Evolutionary conservation across 2,797 vertebrate species (phyloP).

Genomic region (Lithobates pipiens): DNA sequence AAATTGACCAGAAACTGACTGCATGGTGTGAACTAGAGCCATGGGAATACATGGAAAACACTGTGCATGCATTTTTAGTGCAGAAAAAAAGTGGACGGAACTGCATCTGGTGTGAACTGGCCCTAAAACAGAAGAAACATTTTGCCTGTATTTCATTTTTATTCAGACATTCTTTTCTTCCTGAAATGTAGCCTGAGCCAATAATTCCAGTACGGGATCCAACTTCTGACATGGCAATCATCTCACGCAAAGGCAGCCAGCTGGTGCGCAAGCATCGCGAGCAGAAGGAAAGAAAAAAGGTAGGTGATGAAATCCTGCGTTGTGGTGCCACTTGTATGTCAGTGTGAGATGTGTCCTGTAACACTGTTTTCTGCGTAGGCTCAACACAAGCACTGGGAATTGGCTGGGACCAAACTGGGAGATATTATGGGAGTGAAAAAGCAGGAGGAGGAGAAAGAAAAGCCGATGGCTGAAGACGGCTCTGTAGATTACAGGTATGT

Average conservation of each 20-base stretch:
- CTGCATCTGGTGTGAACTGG: no score
- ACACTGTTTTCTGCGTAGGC: constrained; percentile 77
- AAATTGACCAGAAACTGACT: no score
- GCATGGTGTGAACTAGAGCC: no score
- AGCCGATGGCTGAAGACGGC: constrained; percentile 87
- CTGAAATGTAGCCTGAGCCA: constrained; percentile 86
- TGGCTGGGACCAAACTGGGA: constrained; percentile 96
- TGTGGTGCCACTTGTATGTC: neutral
- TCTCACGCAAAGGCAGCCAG: constrained; percentile 96
- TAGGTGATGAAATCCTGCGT: constrained; percentile 62
- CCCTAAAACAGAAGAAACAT: no score
- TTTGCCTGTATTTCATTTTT: no score
- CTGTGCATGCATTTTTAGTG: no score
- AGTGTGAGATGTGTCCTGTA: neutral
- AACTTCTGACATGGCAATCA: constrained; percentile 97
- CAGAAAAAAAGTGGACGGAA: no score
- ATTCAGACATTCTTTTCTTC: neutral
- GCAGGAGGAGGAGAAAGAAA: constrained; percentile 82
- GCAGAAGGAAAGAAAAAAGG: constrained; percentile 98
- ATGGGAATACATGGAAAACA: no score
- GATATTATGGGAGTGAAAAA: constrained; percentile 98
- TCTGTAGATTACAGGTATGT: constrained; percentile 94
- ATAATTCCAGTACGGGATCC: constrained; percentile 96
- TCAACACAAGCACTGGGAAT: constrained; percentile 98
- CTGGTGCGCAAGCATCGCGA: constrained; percentile 96